Evolutionary conservation across 2,113 vertebrate genomes (phyloP).

Genomic region (Ardeotis arabs): DNA sequence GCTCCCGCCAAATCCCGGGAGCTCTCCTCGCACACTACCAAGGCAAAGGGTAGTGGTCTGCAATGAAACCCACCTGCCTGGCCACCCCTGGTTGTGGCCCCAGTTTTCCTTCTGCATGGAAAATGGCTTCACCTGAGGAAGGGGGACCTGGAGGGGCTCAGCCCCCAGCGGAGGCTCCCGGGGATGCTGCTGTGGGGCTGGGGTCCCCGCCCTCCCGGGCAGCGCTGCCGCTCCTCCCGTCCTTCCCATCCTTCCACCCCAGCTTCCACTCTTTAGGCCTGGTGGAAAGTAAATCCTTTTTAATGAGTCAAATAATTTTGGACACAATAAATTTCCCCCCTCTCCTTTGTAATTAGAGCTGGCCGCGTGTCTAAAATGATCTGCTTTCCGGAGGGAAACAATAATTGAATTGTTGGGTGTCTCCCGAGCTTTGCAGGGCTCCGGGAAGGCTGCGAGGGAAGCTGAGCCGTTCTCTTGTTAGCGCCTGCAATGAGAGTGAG

Average conservation of each 20-base stretch:
- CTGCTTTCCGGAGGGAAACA: conserved; percentile 63
- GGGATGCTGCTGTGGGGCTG: background rate
- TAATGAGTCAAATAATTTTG: conserved; percentile 61
- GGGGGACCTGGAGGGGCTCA: background rate
- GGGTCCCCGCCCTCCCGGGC: background rate
- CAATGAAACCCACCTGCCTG: rapidly evolving
- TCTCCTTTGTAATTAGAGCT: conserved; percentile 65
- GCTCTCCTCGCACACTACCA: rapidly evolving
- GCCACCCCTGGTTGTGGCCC: background rate
- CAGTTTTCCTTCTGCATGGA: rapidly evolving
- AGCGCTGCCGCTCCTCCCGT: rapidly evolving
- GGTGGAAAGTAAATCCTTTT: background rate
- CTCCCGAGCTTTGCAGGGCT: conserved; percentile 61
- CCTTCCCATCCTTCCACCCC: background rate
- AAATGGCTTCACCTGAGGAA: background rate
- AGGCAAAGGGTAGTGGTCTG: background rate
- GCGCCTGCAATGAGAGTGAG: conserved; percentile 47
- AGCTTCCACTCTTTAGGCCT: background rate
- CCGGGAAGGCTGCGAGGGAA: conserved; percentile 58
- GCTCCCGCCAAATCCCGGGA: background rate
- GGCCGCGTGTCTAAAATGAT: conserved; percentile 63
- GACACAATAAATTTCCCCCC: conserved; percentile 30
- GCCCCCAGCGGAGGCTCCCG: rapidly evolving
- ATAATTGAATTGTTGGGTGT: conserved; percentile 70
- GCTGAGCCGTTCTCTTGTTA: conserved; percentile 58